Base-by-base conservation (phyloP, 2,888 invertebrate species). In the Machimus rusticus region DNA sequence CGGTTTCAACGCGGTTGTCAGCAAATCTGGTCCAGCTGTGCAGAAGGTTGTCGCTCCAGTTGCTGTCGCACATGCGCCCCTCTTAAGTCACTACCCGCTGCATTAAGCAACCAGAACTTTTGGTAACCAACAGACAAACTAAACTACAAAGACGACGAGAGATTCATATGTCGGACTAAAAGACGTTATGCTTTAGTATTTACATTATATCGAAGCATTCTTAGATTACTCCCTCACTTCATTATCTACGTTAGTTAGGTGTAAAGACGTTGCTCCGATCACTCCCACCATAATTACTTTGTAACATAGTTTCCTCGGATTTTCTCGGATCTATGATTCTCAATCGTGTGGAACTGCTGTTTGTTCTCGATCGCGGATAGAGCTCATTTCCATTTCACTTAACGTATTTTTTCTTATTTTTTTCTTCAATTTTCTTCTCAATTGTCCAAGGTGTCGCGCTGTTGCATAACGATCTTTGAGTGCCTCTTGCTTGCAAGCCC, bases 1-100 rank as follows among this genome's bases (percentile, higher is more conserved):
- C 90, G 96, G 96, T 12, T 96, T 96, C 93, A 95, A 95, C 90
- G 95, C 95, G 37, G 94, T 95, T 79, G 95, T 95, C 5, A 94
- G 95, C 89, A 95, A 94, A 91, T 93, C 94, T 37, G 95, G 95
- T 79, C 95, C 95, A 90, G 94, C 95, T 19, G 93, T 93, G 0
- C 89, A 87, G 55, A 91, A 93, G 89, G 90, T 92, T 88, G 90
- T 92, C 46, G 91, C 90, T 34, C 94, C 93, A 66, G 90, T 93
- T 46, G 91, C 93, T 87, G 93, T 93, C 89, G 94, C 93, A 1
- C 91, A 91, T 34, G 92, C 91, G 81, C 92, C 92, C 79, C 91
- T 93, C 77, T 90, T 93, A 89, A 92, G 92, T 43, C 91, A 93
- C 74, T 93, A 93, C 74, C 91, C 91, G 82, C 93, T 93, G 91